Evolutionary conservation across 2,888 invertebrate species (phyloP), one percentile per base, ranked within the genome.

Genomic region (Gisinianus flammeolus): DNA sequence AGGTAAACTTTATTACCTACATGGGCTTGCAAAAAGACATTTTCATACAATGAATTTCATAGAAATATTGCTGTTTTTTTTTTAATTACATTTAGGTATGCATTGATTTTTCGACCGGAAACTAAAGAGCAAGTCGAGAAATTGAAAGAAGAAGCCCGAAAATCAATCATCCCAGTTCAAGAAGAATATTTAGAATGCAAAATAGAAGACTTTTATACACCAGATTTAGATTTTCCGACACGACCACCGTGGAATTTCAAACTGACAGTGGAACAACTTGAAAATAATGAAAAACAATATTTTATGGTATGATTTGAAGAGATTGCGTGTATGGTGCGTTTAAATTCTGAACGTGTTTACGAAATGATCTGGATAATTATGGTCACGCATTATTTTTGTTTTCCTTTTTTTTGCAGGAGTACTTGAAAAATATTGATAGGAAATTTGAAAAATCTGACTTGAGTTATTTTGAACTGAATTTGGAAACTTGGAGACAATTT

Each of bases 401-500:
- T n/a, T n/a, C n/a, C 58, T n/a, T 35, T 81, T 79, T 79, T 72
- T 87, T 88, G 4, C 86, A 95, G 94, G 92, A 93, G 85, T 97
- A 95, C 86, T 86, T 95, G 19, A 90, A 91, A 78, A 87, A 87
- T 0, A 87, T 96, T 8, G 91, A 93, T 84, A 88, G 89, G 6
- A 90, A 90, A 0, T 91, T 90, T 79, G 88, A 89, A 26, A 89
- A 90, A 85, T 89, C 90, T 79, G 90, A 92, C 4, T 88, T 96
- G 81, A 95, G 96, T 70, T 93, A 94, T 85, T 96, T 96, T 87
- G 97, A 98, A 87, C 87, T 97, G 79, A 98, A 98, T 88, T 87
- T 98, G 83, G 97, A 98, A 88, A 97, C 97, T 0, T 98, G 97
- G 97, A 88, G 97, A 19, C 98, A 98, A 85, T 87, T 98, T 80